Percentiles rank a stretch among this genome's conserved stretches.
Evolutionary conservation across 2,797 vertebrate species (phyloP).

Genomic region (Sebastes iracundus): DNA sequence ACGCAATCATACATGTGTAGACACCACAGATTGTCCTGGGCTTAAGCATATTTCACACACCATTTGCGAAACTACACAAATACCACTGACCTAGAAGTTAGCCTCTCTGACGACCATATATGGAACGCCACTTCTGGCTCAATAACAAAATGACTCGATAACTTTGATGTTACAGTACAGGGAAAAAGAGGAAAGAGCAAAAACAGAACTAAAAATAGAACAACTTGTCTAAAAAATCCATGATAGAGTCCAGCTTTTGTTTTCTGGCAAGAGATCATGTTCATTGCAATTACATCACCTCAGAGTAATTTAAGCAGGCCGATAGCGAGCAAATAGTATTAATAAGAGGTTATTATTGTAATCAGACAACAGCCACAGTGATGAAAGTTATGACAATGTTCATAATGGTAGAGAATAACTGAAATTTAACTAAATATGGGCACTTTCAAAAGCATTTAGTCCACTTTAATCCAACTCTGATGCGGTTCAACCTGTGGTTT

Average conservation of each 20-base stretch:
- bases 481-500: no score
- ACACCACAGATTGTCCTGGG: constrained; percentile 18
- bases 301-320: constrained; percentile 15
- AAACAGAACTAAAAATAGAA: constrained; percentile 58
- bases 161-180: constrained; percentile 22
- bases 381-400: not conserved
- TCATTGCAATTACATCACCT: constrained; percentile 42
- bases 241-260: constrained; percentile 31
- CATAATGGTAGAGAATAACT: not conserved
- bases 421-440: not conserved
- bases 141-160: constrained; percentile 31
- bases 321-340: not conserved
- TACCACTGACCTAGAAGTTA: constrained; percentile 26
- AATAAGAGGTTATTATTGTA: constrained; percentile 6
- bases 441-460: no score
- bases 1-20: constrained; percentile 28
- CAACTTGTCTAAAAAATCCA: constrained; percentile 21
- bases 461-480: no score
- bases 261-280: constrained; percentile 24
- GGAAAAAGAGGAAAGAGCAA: constrained; percentile 18
- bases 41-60: constrained; percentile 58
- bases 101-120: constrained; percentile 46
- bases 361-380: not conserved
- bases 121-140: constrained; percentile 52
- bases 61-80: constrained; percentile 54